Base-by-base conservation (phyloP, 2,888 invertebrate genomes). In the Tolmerus cingulatus region DNA sequence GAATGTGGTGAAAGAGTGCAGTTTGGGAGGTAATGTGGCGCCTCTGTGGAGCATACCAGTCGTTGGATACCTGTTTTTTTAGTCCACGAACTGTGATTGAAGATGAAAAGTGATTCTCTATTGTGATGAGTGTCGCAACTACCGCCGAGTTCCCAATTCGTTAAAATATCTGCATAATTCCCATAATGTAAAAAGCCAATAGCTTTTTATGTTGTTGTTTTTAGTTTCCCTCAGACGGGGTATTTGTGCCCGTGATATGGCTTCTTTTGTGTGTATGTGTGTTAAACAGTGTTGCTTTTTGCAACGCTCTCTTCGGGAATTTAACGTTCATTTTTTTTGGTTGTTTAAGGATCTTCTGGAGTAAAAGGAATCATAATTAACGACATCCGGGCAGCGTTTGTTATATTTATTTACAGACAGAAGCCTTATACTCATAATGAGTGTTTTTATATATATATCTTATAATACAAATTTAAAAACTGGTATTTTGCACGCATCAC, bases 1-100 rank as follows among this genome's bases (percentile, higher is more conserved):
- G 74, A n/a, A 74, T 85, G 74, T 74, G 85, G 74, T 74, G 74
- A 74, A 66, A 85, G 74, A 85, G 74, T 85, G 85, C 85, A 85
- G 2, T 23, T 34, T 55, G 40, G 74, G 46, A 74, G 85, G 74
- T 85, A 85, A 74, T 85, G 85, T 85, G 85, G 74, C 74, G 74
- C 85, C 85, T 85, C 85, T 85, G 23, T 12, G 74, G 34, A 74
- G 74, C 23, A 43, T 16, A 40, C 46, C 9, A 74, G 85, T 74
- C 27, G 34, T 7, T 85, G 19, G 16, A 12, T 27, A 43, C 19
- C 19, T 74, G 46, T 40, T 85, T 74, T 66, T 74, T 27, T 43
- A 30, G 12, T 51, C 66, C 27, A 12, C 27, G 66, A 8, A 66
- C 66, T 23, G 66, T 66, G 66, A 19, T 66, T 27, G 2, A 23